These are phyloP conservation scores for Thryonomys swinderianus DNA, from an alignment of 2,113 vertebrate genomes.

Conservation along the genomic window DNA sequence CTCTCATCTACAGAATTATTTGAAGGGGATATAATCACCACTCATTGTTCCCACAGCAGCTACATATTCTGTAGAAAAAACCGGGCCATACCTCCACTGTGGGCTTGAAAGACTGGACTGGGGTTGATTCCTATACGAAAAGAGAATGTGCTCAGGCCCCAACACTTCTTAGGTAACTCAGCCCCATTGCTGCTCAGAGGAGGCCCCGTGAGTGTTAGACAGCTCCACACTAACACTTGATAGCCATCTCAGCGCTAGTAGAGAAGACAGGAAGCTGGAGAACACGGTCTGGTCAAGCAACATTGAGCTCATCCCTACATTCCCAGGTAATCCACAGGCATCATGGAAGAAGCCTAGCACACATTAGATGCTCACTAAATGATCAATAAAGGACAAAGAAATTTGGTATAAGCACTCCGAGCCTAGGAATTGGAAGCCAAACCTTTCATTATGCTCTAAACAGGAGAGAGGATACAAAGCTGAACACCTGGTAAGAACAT, in stretches of 20 bases:
- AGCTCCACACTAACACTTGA: no score
- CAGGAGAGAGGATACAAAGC: not conserved
- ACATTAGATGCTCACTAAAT: not conserved
- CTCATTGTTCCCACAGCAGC: not conserved
- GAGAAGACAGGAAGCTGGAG: no score
- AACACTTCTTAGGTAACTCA: not conserved
- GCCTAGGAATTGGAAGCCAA: not conserved
- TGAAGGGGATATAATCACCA: not conserved
- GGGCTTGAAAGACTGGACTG: not conserved
- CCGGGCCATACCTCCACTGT: not conserved
- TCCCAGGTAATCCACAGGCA: fast-evolving
- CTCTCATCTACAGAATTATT: not conserved
- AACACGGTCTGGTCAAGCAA: not conserved
- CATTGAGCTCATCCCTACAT: not conserved
- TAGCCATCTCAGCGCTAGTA: not conserved
- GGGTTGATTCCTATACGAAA: not conserved
- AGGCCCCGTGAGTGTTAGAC: not conserved
- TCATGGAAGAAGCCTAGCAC: not conserved
- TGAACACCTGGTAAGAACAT: no score
- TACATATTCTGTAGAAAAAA: not conserved
- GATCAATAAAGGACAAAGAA: not conserved
- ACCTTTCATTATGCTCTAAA: not conserved
- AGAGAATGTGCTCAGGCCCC: not conserved
- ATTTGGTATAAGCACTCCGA: not conserved
- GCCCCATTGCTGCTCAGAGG: not conserved